Evolutionary conservation across 2,113 vertebrate species (phyloP).

Genomic region (Tetrao urogallus): DNA sequence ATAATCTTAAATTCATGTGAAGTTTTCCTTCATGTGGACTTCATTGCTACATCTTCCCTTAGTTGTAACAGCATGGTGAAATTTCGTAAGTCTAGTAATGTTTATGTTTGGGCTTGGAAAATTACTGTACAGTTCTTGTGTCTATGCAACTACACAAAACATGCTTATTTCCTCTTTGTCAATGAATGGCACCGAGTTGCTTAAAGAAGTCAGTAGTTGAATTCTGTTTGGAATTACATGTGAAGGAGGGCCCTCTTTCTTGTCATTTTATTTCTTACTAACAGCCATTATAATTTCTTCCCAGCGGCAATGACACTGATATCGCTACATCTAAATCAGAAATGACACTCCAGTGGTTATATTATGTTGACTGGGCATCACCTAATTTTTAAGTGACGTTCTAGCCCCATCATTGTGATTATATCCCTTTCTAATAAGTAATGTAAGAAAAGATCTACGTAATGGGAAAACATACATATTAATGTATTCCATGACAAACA

Average conservation of each 20-base stretch:
- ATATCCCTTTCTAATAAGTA: conserved; percentile 73
- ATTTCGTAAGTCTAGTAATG: not conserved
- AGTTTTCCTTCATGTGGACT: not conserved
- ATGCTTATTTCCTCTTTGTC: not conserved
- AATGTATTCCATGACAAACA: conserved; percentile 65
- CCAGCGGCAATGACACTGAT: conserved; percentile 76
- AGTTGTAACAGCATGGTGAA: not conserved
- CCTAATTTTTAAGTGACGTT: conserved; percentile 83
- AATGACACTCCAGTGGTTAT: conserved; percentile 72
- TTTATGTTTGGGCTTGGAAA: not conserved
- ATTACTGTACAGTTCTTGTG: not conserved
- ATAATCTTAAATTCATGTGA: not conserved
- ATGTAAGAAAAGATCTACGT: conserved; percentile 59
- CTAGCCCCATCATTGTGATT: conserved; percentile 75
- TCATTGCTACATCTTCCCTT: not conserved
- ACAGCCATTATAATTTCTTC: conserved; percentile 77
- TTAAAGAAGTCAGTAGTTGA: conserved; percentile 14
- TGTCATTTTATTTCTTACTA: conserved; percentile 80
- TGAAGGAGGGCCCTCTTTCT: conserved; percentile 69
- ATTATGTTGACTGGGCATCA: conserved; percentile 76
- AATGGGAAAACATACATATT: conserved; percentile 54
- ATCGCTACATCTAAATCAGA: conserved; percentile 77
- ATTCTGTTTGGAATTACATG: conserved; percentile 44
- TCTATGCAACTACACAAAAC: not conserved
- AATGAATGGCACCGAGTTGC: not conserved